Evolutionary conservation across 1,140 invertebrate genomes (phyloP).

Genomic region (Hydropsyche tenuis): DNA sequence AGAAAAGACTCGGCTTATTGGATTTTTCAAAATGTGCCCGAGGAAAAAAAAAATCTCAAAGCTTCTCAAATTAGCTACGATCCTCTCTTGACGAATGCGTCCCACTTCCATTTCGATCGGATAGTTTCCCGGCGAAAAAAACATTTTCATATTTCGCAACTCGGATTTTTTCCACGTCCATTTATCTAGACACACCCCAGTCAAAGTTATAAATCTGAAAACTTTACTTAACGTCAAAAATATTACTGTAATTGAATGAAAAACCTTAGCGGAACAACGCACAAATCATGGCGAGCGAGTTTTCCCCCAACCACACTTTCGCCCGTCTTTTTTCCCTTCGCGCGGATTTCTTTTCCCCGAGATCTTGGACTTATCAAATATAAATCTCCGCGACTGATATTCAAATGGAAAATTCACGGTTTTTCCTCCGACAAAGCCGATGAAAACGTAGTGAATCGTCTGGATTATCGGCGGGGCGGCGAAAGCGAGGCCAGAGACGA

Average conservation of each 20-base stretch:
- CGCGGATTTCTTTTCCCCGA: not conserved
- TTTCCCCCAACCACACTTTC: not conserved
- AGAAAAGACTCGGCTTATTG: conserved; percentile 36
- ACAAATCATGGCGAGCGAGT: conserved; percentile 27
- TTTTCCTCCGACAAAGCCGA: conserved; percentile 33
- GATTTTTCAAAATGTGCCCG: conserved; percentile 20
- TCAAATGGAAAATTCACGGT: conserved; percentile 35
- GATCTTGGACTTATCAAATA: conserved; percentile 35
- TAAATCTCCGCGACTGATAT: conserved; percentile 34
- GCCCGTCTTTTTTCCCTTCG: not conserved
- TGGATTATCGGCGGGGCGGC: conserved; percentile 21
- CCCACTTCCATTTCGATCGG: not conserved
- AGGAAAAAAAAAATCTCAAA: conserved; percentile 7
- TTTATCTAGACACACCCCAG: conserved; percentile 30
- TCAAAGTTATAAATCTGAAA: conserved; percentile 37
- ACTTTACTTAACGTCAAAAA: conserved; percentile 46
- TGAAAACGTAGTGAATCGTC: conserved; percentile 32
- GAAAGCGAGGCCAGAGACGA: not conserved
- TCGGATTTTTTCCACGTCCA: conserved; percentile 23
- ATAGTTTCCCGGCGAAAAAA: not conserved
- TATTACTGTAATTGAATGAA: conserved; percentile 46
- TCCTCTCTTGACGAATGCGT: not conserved
- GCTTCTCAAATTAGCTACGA: conserved; percentile 21
- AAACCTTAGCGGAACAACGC: conserved; percentile 29
- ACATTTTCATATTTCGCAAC: not conserved